A percentile compares a stretch with the other conserved stretches of the same genome.
Evolutionary conservation across 2,113 vertebrate species (phyloP).

Genomic region (Lagopus leucura): DNA sequence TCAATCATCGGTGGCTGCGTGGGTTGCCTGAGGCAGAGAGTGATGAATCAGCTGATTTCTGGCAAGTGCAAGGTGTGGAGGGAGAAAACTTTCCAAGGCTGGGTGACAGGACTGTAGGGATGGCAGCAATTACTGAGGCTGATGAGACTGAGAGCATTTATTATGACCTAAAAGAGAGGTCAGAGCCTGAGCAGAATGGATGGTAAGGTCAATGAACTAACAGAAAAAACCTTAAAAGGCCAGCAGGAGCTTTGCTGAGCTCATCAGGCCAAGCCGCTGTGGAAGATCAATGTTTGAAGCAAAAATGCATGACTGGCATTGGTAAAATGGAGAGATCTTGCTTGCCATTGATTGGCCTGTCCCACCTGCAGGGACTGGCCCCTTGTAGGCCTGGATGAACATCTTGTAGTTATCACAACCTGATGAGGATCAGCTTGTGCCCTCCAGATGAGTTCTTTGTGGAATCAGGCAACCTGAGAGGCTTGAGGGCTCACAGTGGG

Average conservation of each 20-base stretch:
- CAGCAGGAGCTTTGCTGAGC: background rate
- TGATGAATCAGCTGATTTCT: constrained; percentile 36
- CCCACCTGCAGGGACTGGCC: background rate
- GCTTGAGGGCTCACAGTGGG: background rate
- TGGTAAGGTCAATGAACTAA: background rate
- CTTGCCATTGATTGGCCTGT: background rate
- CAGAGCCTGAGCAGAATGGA: background rate
- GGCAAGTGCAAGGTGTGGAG: constrained; percentile 23
- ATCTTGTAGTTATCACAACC: background rate
- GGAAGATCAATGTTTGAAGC: background rate
- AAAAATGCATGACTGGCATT: background rate
- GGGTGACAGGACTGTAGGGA: background rate
- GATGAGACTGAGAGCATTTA: background rate
- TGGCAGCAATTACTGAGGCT: background rate
- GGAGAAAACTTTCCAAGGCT: constrained; percentile 36
- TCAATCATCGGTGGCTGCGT: constrained; percentile 60
- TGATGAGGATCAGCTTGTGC: fast-evolving
- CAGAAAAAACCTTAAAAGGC: background rate
- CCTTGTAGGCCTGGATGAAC: background rate
- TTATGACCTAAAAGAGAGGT: background rate
- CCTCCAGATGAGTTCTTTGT: background rate
- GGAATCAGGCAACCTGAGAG: background rate
- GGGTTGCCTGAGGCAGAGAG: constrained; percentile 32
- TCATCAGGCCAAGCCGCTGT: background rate
- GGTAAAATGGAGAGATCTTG: background rate